Base-by-base conservation (phyloP, 2,797 vertebrate genomes). In the Sebastes alutus region DNA sequence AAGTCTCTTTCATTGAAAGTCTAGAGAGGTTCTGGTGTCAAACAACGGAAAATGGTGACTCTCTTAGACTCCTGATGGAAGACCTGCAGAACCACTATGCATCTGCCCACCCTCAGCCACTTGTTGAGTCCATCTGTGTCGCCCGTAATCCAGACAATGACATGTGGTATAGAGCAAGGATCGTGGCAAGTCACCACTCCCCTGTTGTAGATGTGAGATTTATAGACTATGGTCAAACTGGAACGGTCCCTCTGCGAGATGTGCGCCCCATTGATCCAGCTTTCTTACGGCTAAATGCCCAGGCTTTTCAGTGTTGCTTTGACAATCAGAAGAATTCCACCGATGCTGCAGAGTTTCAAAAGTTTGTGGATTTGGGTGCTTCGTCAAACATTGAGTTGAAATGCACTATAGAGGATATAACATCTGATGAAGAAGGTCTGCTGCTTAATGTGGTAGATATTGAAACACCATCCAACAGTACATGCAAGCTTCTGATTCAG, bases 1-100 rank as follows among this genome's bases (percentile, higher is more conserved):
- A 89, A 29, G 92, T 99, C 35, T 96, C 97, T 0, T 94, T 84
- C 25, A 62, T 96, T 49, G 95, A 97, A 90, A 95, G 79, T 73
- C 95, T 92, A 16, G 84, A 96, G 56, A 92, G 84, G 61, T 98
- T 98, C 88, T 98, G 97, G 96, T 98, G 97, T 85, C 97, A 97
- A 63, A 81, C 94, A 73, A 89, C 82, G 72, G 88, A 89, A 80
- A 95, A 91, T 54, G 58, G 22, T 0, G 62, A 83, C 14, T 84
- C 83, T 13, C 91, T 98, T 29, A 64, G 77, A 49, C 56, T 52
- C 1, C 77, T 99, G 18, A 97, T 97, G 97, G 65, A 88, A 65
- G 85, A 95, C 59, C 95, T 99, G 67, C 96, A 97, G 79, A 81
- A 71, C 54, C 63, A 86, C 42, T 92, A 89, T 29, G 52, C 42